A percentile compares a stretch with the other conserved stretches of the same genome.
Evolutionary conservation across 2,797 vertebrate genomes (phyloP).

Genomic region (Molothrus ater): DNA sequence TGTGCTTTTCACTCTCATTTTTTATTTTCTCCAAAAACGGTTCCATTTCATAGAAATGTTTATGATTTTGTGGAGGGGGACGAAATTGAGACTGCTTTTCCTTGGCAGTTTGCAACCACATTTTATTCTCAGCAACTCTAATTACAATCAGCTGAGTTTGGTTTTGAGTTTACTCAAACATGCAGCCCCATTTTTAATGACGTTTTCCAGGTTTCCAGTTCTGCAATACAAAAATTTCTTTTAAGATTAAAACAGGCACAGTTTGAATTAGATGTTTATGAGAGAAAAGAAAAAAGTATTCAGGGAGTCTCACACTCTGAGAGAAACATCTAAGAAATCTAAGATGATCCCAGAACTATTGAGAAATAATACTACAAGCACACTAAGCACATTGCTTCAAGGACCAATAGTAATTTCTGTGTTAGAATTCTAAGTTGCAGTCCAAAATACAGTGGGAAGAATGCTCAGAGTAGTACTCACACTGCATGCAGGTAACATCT

Average conservation of each 20-base stretch:
- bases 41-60: slow-evolving; percentile 51
- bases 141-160: slow-evolving; percentile 58
- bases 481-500: neutral
- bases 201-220: slow-evolving; percentile 4
- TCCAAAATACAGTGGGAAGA: neutral
- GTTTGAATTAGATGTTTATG: neutral
- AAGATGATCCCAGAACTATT: neutral
- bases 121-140: slow-evolving; percentile 43
- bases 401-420: neutral
- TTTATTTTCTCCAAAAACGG: slow-evolving; percentile 1
- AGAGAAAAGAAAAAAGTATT: neutral
- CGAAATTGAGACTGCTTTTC: slow-evolving; percentile 22
- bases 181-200: neutral
- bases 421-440: neutral
- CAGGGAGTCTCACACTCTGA: neutral
- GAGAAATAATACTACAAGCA: neutral
- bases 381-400: neutral
- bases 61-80: slow-evolving; percentile 20
- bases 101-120: slow-evolving; percentile 9
- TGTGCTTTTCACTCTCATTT: neutral
- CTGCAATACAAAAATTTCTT: neutral
- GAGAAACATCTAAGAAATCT: neutral
- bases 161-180: neutral
- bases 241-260: neutral
- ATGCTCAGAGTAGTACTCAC: neutral